Conservation (phyloP, 2,113 vertebrate genomes). For the Melanotaenia duboulayi region DNA sequence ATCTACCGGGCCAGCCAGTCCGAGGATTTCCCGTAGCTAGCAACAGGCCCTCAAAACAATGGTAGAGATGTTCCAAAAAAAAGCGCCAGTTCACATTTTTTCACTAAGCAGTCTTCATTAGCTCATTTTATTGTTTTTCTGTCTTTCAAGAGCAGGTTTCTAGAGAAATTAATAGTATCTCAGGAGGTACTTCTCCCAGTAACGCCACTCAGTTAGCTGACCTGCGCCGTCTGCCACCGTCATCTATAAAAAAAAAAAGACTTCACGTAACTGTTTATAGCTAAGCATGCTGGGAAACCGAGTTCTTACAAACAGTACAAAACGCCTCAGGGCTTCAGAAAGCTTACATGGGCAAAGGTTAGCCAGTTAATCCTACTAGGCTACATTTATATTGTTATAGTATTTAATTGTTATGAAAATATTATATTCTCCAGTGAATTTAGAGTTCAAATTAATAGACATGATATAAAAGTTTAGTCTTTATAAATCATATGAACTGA, state of each 20-base stretch:
- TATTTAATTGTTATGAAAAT: too few relatives aligned
- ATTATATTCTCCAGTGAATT: too few relatives aligned
- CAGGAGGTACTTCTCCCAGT: constrained; percentile 44
- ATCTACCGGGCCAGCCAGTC: constrained; percentile 58
- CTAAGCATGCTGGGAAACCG: constrained; percentile 60
- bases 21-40: constrained; percentile 67
- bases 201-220: constrained; percentile 36
- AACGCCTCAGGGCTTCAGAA: not conserved
- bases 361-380: not conserved
- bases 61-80: constrained; percentile 8
- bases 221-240: constrained; percentile 69
- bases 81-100: not conserved
- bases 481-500: too few relatives aligned
- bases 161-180: constrained; percentile 26
- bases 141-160: not conserved
- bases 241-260: constrained; percentile 44
- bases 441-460: too few relatives aligned
- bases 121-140: constrained; percentile 3
- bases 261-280: constrained; percentile 36
- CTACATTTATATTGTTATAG: too few relatives aligned
- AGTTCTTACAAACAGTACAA: constrained; percentile 14
- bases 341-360: not conserved
- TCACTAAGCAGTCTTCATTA: not conserved
- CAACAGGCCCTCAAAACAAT: constrained; percentile 78
- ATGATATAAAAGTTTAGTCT: too few relatives aligned